Percentiles rank a stretch among this genome's conserved stretches.
phyloP scores from a whole-genome alignment of 2,888 invertebrate species.

The Tenodera sinensis region DNA sequence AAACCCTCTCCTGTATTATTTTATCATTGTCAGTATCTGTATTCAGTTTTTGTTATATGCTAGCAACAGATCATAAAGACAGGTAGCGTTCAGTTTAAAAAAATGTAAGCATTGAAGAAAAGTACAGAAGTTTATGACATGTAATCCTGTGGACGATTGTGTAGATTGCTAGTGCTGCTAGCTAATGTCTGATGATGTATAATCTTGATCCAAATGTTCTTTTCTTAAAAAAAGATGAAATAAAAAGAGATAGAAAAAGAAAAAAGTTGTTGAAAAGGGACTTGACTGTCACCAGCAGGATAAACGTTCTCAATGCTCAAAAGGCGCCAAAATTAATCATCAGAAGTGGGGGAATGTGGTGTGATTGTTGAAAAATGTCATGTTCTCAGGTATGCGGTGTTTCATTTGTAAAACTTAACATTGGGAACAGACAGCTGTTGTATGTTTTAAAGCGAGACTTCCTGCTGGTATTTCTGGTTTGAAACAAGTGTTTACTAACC shows the following conservation, averaged over 20 bases:
- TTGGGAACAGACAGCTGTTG: not conserved
- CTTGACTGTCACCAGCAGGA: constrained; percentile 1
- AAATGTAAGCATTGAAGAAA: constrained; percentile 3
- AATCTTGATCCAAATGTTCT: constrained; percentile 4
- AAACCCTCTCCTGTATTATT: constrained; percentile 18
- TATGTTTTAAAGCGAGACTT: constrained; percentile 8
- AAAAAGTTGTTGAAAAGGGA: not conserved
- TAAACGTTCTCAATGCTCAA: not conserved
- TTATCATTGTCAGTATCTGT: constrained; percentile 20
- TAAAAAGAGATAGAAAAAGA: not conserved
- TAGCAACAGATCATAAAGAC: not conserved
- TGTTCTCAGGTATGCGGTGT: not conserved
- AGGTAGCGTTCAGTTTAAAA: constrained; percentile 13
- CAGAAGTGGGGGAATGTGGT: not conserved
- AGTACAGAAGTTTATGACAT: constrained; percentile 18
- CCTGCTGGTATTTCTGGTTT: constrained; percentile 15
- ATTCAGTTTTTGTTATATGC: constrained; percentile 12
- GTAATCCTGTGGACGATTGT: constrained; percentile 19
- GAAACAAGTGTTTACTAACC: constrained; percentile 13
- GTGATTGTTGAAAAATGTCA: not conserved
- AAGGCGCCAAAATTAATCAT: not conserved
- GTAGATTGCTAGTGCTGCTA: constrained; percentile 19
- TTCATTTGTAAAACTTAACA: not conserved
- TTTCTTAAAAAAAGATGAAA: not conserved
- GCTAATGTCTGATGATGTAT: constrained; percentile 3